Base-by-base conservation (phyloP, 2,888 invertebrate genomes). In the Bombylius major region DNA sequence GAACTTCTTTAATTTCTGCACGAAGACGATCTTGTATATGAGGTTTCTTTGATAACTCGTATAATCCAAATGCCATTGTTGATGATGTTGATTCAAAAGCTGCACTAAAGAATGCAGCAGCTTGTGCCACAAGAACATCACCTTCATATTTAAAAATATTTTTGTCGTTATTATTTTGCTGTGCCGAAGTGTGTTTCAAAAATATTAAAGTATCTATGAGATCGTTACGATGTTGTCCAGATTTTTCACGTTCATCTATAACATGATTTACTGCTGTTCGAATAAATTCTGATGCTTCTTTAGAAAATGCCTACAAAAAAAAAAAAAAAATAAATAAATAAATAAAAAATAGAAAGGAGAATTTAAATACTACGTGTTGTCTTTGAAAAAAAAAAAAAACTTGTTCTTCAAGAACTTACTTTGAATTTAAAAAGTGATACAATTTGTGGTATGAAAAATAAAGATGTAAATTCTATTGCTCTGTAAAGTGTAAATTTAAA, bases 181-280 rank as follows among this genome's bases (percentile, higher is more conserved):
- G 8, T 51, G 36, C 14, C 4, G 34, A 12, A 5, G 32, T 11
- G 51, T 70, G 66, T 36, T 70, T 74, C 7, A 78, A 57, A 3
- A 70, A 69, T 45, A 79, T 65, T 12, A 80, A 62, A 5, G 76
- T 62, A 61, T 79, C 79, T 47, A 80, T 72, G 3, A 80, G 69
- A 64, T 80, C 79, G 52, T 75, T 72, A 11, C 77, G 68, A 11
- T 66, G 65, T 0, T 60, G 53, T 6, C 72, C 75, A 5, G 67
- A 69, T 12, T 68, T 63, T 53, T 73, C 70, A 5, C 80, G 67
- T 12, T 74, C 68, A 0, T 64, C 53, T 49, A 79, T 73, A 0
- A 75, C 74, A 4, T 72, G 67, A 58, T 65, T 68, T 5, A 79
- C 73, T 1, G 69, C 66, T 0, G 58, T 58, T 1, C 73, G 65